Conservation (phyloP, 2,113 vertebrate genomes). For the Aptenodytes forsteri region DNA sequence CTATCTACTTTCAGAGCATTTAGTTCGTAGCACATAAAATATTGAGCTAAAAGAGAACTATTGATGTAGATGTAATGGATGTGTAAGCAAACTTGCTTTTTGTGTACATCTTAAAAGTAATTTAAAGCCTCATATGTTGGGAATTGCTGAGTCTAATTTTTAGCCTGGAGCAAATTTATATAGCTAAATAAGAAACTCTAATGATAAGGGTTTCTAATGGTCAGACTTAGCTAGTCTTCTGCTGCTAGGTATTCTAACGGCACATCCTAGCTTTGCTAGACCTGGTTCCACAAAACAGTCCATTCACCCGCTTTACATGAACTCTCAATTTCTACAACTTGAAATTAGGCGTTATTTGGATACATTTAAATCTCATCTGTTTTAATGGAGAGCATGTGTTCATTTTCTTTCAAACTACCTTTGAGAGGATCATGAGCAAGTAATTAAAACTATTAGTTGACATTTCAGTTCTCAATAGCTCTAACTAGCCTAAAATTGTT, state of each 20-base stretch:
- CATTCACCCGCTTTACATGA: neutral
- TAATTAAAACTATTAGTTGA: constrained; percentile 46
- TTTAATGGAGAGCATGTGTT: constrained; percentile 5
- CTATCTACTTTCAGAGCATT: neutral
- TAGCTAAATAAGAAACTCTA: neutral
- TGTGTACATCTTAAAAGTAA: constrained; percentile 26
- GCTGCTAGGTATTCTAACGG: neutral
- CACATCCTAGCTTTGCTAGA: neutral
- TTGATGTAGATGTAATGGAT: neutral
- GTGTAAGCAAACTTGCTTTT: constrained; percentile 19
- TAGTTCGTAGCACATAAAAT: neutral
- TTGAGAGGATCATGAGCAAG: neutral
- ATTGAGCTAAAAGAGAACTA: constrained; percentile 13
- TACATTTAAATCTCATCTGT: neutral
- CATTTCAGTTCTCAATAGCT: neutral
- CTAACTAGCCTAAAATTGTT: neutral
- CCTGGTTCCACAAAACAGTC: neutral
- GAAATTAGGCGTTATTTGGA: neutral
- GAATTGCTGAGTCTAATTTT: constrained; percentile 38
- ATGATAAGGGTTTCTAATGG: constrained; percentile 19
- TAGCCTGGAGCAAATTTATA: constrained; percentile 24
- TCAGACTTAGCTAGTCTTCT: neutral
- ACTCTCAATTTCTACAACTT: neutral
- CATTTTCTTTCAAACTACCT: constrained; percentile 38
- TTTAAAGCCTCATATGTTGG: neutral